Evolutionary conservation across 2,113 vertebrate species (phyloP).

Genomic region (Misgurnus anguillicaudatus): DNA sequence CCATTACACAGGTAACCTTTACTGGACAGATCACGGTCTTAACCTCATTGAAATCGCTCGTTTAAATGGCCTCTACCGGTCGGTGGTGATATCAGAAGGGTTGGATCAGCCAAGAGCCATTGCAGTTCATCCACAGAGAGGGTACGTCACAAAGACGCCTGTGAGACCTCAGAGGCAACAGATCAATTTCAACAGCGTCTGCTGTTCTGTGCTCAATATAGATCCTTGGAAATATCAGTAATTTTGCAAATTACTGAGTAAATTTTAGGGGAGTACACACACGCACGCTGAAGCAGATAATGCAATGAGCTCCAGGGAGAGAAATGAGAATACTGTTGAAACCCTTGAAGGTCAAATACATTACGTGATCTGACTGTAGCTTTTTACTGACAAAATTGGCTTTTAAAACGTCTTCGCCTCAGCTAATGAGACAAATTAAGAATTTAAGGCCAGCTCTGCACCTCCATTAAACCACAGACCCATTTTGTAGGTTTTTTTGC

Average conservation of each 20-base stretch:
- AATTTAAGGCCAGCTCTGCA: not conserved
- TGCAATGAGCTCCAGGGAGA: conserved; percentile 11
- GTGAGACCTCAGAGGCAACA: too few species aligned
- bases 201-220: conserved; percentile 8
- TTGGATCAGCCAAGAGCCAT: conserved; percentile 95
- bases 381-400: not conserved
- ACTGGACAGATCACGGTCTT: conserved; percentile 98
- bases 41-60: conserved; percentile 95
- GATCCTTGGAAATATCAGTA: not conserved
- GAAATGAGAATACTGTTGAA: not conserved
- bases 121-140: conserved; percentile 90
- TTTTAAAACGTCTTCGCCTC: conserved; percentile 16
- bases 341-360: conserved; percentile 26
- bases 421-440: not conserved
- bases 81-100: conserved; percentile 91
- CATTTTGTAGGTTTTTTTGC: conserved; percentile 3
- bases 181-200: not conserved
- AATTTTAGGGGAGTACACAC: conserved; percentile 3
- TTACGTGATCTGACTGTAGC: not conserved
- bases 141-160: conserved; percentile 62
- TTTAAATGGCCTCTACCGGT: conserved; percentile 92
- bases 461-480: conserved; percentile 8
- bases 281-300: conserved; percentile 8
- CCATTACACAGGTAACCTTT: conserved; percentile 86
- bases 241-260: conserved; percentile 7